phyloP scores from a whole-genome alignment of 2,888 invertebrate genomes.

The Dascillus cervinus region DNA sequence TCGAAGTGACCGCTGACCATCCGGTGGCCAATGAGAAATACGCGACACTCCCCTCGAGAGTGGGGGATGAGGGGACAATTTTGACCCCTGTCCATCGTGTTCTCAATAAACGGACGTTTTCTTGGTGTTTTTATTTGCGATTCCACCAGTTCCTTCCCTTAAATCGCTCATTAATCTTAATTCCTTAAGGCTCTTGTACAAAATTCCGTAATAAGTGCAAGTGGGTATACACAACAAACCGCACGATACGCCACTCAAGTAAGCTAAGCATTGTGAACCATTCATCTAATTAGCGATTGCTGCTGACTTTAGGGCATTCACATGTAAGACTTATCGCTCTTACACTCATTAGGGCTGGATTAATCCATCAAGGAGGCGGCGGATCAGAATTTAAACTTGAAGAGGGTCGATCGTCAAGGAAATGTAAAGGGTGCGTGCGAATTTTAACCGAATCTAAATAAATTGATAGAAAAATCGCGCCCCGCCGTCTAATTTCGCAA shows the following conservation, averaged over 20 bases:
- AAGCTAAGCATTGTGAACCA: slow-evolving; percentile 37
- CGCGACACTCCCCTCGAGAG: slow-evolving; percentile 27
- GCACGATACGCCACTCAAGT: slow-evolving; percentile 41
- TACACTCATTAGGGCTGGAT: slow-evolving; percentile 44
- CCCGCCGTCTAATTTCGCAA: too few species aligned
- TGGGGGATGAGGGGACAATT: slow-evolving; percentile 26
- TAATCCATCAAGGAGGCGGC: slow-evolving; percentile 41
- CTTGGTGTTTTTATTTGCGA: background rate
- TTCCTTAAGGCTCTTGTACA: slow-evolving; percentile 18
- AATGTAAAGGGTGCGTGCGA: too few species aligned
- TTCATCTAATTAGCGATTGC: slow-evolving; percentile 44
- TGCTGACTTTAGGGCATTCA: slow-evolving; percentile 40
- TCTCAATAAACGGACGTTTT: background rate
- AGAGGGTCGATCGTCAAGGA: too few species aligned
- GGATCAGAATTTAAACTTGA: slow-evolving; percentile 24
- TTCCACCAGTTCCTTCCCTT: background rate
- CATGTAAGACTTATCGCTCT: slow-evolving; percentile 44
- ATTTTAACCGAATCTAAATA: too few species aligned
- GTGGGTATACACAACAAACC: slow-evolving; percentile 39
- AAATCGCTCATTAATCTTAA: slow-evolving; percentile 24
- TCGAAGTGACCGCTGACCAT: slow-evolving; percentile 34
- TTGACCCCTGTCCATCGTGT: slow-evolving; percentile 31
- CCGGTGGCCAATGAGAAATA: slow-evolving; percentile 28
- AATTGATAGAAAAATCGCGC: too few species aligned
- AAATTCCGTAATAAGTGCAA: slow-evolving; percentile 31